phyloP scores from a whole-genome alignment of 2,113 vertebrate genomes.

The Erythrolamprus reginae region DNA sequence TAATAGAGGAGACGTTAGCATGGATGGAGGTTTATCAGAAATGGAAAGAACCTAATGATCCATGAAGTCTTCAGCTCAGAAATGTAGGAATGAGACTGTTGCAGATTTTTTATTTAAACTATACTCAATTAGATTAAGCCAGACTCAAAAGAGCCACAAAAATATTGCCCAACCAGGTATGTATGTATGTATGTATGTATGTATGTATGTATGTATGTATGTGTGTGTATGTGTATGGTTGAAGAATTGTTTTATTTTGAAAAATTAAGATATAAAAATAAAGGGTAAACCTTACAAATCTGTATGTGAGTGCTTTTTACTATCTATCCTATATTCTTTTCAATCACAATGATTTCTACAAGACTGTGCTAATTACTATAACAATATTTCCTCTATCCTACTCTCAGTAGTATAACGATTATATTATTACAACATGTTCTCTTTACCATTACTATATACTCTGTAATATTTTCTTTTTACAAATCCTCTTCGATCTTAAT shows the following conservation, averaged over 20 bases:
- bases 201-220: too few relatives aligned
- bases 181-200: too few relatives aligned
- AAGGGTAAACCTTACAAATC: not conserved
- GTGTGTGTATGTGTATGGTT: too few relatives aligned
- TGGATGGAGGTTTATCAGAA: not conserved
- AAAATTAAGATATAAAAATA: not conserved
- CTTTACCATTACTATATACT: not conserved
- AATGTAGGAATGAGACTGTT: not conserved
- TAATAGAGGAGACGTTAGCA: not conserved
- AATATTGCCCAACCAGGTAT: too few relatives aligned
- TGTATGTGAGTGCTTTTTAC: not conserved
- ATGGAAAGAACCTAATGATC: not conserved
- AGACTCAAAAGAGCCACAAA: not conserved
- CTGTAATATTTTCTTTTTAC: not conserved
- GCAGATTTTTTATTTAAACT: not conserved
- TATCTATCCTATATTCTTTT: not conserved
- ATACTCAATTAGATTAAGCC: not conserved
- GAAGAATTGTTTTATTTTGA: not conserved
- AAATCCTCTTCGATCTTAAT: not conserved
- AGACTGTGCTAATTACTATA: not conserved
- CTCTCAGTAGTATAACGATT: not conserved
- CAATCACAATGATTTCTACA: not conserved
- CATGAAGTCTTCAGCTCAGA: not conserved
- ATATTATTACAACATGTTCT: not conserved
- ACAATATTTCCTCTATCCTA: not conserved